Conservation (phyloP, 2,113 vertebrate species). For the Menidia beryllina region DNA sequence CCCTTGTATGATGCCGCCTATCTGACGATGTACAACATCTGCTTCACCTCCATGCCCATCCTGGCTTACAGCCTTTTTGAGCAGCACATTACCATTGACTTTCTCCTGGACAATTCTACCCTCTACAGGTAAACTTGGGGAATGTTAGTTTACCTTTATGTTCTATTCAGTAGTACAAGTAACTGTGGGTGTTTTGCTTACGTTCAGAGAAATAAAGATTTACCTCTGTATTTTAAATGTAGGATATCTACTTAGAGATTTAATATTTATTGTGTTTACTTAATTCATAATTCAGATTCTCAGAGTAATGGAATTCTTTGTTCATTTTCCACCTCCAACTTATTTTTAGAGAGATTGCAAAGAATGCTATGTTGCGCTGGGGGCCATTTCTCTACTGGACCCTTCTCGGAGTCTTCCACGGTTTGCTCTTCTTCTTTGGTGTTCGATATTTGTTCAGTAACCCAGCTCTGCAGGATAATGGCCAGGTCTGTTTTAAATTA, state of each 20-base stretch:
- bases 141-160: not conserved
- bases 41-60: constrained; percentile 98
- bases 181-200: not conserved
- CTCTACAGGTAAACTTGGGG: constrained; percentile 80
- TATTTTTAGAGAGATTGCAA: constrained; percentile 87
- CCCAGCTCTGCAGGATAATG: constrained; percentile 89
- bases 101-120: constrained; percentile 81
- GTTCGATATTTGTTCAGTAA: constrained; percentile 90
- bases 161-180: not conserved
- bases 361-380: constrained; percentile 95
- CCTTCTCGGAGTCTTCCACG: constrained; percentile 91
- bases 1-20: constrained; percentile 98
- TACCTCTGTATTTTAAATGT: no score
- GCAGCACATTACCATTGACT: constrained; percentile 92
- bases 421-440: constrained; percentile 95
- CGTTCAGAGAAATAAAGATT: no score
- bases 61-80: constrained; percentile 96
- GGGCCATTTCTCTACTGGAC: constrained; percentile 95
- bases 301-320: not conserved
- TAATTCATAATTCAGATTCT: not conserved
- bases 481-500: constrained; percentile 85
- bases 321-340: not conserved
- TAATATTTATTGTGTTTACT: not conserved
- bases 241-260: no score
- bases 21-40: constrained; percentile 99